A percentile compares a stretch with the other conserved stretches of the same genome.
Evolutionary conservation across 2,113 vertebrate species (phyloP).

Genomic region (Sigmodon hispidus): DNA sequence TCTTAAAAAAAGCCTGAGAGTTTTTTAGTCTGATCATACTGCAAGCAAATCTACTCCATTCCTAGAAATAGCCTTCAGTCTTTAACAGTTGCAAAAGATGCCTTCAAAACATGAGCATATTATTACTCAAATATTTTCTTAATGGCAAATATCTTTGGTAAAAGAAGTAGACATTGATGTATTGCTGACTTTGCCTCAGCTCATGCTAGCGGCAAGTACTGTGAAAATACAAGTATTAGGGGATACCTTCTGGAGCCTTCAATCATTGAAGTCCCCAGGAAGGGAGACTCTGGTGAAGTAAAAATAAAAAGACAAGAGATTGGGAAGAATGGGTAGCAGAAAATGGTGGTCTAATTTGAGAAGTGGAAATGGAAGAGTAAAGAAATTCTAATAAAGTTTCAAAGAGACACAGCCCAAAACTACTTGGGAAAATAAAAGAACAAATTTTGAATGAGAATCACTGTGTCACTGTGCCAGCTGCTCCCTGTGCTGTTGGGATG

Average conservation of each 20-base stretch:
- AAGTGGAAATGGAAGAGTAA: background rate
- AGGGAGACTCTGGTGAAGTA: background rate
- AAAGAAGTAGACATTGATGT: background rate
- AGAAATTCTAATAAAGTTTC: background rate
- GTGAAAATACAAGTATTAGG: background rate
- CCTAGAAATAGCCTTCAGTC: background rate
- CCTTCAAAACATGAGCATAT: background rate
- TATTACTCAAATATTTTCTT: background rate
- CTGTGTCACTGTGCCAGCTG: background rate
- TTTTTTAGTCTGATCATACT: background rate
- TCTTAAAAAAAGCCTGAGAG: background rate
- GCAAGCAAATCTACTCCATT: background rate
- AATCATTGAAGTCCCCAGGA: background rate
- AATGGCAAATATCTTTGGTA: background rate
- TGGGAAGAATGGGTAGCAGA: background rate
- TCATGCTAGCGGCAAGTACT: rapidly evolving
- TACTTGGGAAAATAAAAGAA: background rate
- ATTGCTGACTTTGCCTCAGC: no score
- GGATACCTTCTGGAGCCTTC: background rate
- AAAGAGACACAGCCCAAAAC: background rate
- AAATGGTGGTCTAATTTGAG: background rate
- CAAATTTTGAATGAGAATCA: background rate
- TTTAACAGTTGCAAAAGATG: background rate
- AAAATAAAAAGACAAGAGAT: background rate
- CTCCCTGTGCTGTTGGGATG: background rate